Conservation (phyloP, 2,888 invertebrate species). For the Xanthia togata region DNA sequence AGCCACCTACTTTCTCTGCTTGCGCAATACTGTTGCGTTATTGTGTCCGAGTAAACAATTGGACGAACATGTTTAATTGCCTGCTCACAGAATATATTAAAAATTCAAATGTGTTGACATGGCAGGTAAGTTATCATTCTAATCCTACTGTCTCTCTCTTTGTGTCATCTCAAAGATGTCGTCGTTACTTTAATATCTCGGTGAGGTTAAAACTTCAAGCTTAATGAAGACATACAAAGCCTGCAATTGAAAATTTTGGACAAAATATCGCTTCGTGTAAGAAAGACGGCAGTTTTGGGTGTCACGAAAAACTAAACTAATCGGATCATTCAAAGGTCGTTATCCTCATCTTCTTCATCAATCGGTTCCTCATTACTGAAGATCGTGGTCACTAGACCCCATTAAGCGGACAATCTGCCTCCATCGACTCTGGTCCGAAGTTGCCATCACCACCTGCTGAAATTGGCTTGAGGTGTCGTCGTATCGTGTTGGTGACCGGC, state of each 20-base stretch:
- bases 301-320: constrained; percentile 16
- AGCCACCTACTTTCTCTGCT: constrained; percentile 56
- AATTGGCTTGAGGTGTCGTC: too few relatives aligned
- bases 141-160: constrained; percentile 32
- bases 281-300: constrained; percentile 15
- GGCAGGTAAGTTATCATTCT: constrained; percentile 19
- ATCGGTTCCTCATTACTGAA: too few relatives aligned
- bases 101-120: background rate
- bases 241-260: constrained; percentile 27
- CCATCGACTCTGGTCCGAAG: too few relatives aligned
- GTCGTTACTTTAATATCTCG: constrained; percentile 18
- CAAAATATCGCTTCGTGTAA: background rate
- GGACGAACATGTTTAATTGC: constrained; percentile 61
- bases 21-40: constrained; percentile 56
- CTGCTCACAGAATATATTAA: constrained; percentile 15
- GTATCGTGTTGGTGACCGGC: too few relatives aligned
- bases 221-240: constrained; percentile 28
- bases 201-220: constrained; percentile 23
- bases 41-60: constrained; percentile 59
- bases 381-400: too few relatives aligned
- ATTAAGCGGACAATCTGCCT: too few relatives aligned
- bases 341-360: constrained; percentile 21
- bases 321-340: constrained; percentile 26
- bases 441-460: too few relatives aligned
- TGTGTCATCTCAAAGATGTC: constrained; percentile 25